These are phyloP conservation scores for Sarotherodon lohbergeri DNA, from an alignment of 2,113 vertebrate species.

Conservation along the genomic window DNA sequence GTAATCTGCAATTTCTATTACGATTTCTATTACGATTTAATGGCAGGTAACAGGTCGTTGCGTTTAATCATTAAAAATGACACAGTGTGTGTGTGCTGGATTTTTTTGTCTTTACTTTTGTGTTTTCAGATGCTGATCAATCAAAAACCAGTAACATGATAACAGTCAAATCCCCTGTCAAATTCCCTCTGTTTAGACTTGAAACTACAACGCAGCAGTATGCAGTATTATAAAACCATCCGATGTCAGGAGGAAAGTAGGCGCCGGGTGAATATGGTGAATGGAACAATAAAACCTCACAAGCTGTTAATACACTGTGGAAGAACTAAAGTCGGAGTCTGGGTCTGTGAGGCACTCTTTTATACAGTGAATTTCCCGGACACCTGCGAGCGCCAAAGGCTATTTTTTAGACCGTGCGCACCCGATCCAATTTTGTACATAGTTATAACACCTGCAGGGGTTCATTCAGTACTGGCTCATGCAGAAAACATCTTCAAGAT, in stretches of 20 bases:
- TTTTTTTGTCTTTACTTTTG: not conserved
- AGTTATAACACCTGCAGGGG: not conserved
- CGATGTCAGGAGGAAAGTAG: not conserved
- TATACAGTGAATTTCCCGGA: not conserved
- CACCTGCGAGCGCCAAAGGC: not conserved
- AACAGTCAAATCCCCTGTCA: not conserved
- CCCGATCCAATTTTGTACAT: not conserved
- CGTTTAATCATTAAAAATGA: not conserved
- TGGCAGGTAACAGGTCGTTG: not conserved
- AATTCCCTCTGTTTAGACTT: not conserved
- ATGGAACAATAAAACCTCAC: not conserved
- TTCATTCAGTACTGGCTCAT: not conserved
- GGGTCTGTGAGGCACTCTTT: not conserved
- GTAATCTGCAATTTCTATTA: not conserved
- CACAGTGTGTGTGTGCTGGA: not conserved
- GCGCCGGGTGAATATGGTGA: not conserved
- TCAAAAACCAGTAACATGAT: not conserved
- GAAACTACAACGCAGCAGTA: not conserved
- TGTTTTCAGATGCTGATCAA: not conserved
- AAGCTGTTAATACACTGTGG: not conserved
- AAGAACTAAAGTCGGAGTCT: not conserved
- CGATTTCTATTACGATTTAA: not conserved
- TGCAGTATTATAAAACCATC: not conserved
- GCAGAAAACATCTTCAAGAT: not conserved
- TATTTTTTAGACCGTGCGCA: not conserved